Percentiles rank a stretch among this genome's conserved stretches.
Conservation (phyloP, 92 coral and sea anemone genomes). For the Blastomussa wellsi region DNA sequence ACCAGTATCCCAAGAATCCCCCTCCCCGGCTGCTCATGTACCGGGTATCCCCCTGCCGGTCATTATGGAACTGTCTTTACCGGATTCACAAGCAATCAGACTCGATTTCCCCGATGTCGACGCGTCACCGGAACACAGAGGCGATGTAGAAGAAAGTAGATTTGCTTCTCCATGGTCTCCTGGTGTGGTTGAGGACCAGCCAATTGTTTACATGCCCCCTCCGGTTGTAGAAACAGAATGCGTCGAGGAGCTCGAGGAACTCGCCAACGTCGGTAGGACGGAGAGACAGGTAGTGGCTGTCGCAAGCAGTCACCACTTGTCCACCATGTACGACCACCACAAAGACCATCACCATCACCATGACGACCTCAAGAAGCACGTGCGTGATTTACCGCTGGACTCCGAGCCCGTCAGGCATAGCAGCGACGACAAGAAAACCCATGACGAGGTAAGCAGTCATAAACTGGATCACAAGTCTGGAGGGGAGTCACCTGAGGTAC, state of each 20-base stretch:
- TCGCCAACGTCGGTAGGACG: slow-evolving; percentile 59
- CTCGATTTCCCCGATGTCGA: neutral
- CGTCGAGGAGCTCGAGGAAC: slow-evolving; percentile 62
- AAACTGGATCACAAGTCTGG: slow-evolving; percentile 35
- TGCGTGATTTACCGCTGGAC: slow-evolving; percentile 39
- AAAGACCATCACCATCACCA: slow-evolving; percentile 42
- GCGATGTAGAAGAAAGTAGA: slow-evolving; percentile 16
- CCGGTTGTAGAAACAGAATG: slow-evolving; percentile 54
- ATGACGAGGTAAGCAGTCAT: slow-evolving; percentile 41
- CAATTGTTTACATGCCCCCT: slow-evolving; percentile 65
- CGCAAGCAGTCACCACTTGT: slow-evolving; percentile 53
- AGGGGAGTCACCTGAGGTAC: slow-evolving; percentile 9
- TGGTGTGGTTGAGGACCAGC: slow-evolving; percentile 53
- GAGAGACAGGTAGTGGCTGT: slow-evolving; percentile 35
- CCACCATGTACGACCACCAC: slow-evolving; percentile 34
- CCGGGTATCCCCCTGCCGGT: neutral
- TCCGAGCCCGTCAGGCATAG: slow-evolving; percentile 34
- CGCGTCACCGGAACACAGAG: slow-evolving; percentile 13
- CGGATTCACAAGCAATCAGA: slow-evolving; percentile 14
- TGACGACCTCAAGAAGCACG: slow-evolving; percentile 43
- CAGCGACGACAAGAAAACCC: slow-evolving; percentile 31
- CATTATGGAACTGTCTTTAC: slow-evolving; percentile 1
- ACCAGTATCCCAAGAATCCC: slow-evolving; percentile 31
- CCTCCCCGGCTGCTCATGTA: slow-evolving; percentile 14
- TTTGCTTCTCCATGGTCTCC: slow-evolving; percentile 60